Conservation (phyloP, 2,888 invertebrate genomes). For the Phortica okadai region DNA sequence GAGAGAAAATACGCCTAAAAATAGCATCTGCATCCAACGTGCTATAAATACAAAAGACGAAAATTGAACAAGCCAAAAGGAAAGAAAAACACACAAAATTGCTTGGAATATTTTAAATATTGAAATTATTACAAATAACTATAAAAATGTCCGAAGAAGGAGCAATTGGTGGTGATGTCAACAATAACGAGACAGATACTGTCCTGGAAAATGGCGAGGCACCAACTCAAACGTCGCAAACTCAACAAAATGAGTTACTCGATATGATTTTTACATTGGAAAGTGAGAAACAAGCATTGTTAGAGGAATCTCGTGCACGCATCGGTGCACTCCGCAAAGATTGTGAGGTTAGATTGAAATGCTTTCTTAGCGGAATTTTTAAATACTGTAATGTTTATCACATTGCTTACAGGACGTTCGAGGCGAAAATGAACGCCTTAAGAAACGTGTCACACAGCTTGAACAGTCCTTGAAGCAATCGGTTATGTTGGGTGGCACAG, state of each 20-base stretch:
- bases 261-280: constrained; percentile 75
- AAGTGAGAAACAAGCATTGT: constrained; percentile 74
- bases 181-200: constrained; percentile 56
- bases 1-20: constrained; percentile 47
- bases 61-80: constrained; percentile 41
- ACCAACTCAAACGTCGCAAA: constrained; percentile 29
- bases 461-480: constrained; percentile 75
- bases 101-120: constrained; percentile 37
- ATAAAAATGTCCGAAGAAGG: constrained; percentile 65
- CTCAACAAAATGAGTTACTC: constrained; percentile 69
- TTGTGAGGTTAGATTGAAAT: constrained; percentile 70
- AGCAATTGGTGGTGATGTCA: constrained; percentile 60
- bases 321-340: constrained; percentile 73
- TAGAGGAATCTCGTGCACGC: constrained; percentile 74
- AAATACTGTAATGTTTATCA: background rate
- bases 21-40: constrained; percentile 61
- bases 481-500: constrained; percentile 72
- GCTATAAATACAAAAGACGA: constrained; percentile 61
- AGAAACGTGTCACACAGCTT: constrained; percentile 68
- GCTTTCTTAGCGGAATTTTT: background rate
- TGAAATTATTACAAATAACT: constrained; percentile 32
- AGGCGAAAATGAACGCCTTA: constrained; percentile 72
- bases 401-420: constrained; percentile 63
- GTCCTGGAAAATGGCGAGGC: constrained; percentile 34
- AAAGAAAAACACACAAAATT: constrained; percentile 42